phyloP scores from a whole-genome alignment of 1,140 invertebrate genomes.

The Drosophila albomicans region DNA sequence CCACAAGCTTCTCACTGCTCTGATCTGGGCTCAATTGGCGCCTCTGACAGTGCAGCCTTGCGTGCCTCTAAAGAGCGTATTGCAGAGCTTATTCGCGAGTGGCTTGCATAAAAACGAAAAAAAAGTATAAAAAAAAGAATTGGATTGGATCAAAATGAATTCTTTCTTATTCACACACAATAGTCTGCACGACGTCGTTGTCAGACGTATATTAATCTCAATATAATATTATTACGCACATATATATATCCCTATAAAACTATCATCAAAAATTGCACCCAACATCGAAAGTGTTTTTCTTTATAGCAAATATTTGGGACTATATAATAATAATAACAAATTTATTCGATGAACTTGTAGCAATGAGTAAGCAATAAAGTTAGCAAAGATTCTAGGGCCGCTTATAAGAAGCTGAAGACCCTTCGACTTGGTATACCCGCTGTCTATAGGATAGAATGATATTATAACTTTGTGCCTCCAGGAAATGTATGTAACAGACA shows the following conservation, averaged over 20 bases:
- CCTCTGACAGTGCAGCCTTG: slow-evolving; percentile 85
- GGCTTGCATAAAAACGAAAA: slow-evolving; percentile 48
- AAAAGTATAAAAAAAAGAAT: too few relatives aligned
- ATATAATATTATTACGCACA: neutral
- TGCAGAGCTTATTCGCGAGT: slow-evolving; percentile 62
- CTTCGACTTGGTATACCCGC: too few relatives aligned
- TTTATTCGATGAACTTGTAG: too few relatives aligned
- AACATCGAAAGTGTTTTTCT: neutral
- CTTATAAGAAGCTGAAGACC: too few relatives aligned
- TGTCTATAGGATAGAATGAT: too few relatives aligned
- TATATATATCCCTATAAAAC: slow-evolving; percentile 2
- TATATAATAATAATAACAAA: neutral
- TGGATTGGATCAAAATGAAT: too few relatives aligned
- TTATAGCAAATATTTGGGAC: neutral
- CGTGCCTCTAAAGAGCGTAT: slow-evolving; percentile 67
- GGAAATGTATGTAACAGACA: too few relatives aligned
- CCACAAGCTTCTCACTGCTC: slow-evolving; percentile 70
- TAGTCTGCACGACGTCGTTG: neutral
- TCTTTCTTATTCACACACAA: too few relatives aligned
- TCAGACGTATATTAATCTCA: slow-evolving; percentile 2
- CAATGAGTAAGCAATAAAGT: too few relatives aligned
- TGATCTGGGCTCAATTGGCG: slow-evolving; percentile 86
- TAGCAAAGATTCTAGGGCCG: too few relatives aligned
- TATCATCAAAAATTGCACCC: slow-evolving; percentile 30
- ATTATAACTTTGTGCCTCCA: too few relatives aligned